A percentile compares a stretch with the other conserved stretches of the same genome.
phyloP scores from a whole-genome alignment of 2,113 vertebrate genomes.

The Leucopsar rothschildi region DNA sequence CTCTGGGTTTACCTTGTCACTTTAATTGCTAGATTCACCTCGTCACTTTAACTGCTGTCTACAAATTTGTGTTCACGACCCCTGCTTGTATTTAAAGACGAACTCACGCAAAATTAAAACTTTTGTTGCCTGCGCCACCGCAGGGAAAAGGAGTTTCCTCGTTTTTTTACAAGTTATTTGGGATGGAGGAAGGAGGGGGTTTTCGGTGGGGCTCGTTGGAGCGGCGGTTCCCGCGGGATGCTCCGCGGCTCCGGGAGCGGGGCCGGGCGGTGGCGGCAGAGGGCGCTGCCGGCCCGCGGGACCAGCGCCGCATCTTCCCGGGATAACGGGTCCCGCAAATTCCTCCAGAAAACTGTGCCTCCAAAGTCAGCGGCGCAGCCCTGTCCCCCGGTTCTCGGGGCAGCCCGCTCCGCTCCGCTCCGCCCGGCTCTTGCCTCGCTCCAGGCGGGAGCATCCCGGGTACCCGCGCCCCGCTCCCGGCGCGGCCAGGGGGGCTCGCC shows the following conservation, averaged over 20 bases:
- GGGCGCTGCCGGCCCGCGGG: conserved; percentile 49
- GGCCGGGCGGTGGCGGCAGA: conserved; percentile 34
- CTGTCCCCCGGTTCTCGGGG: not conserved
- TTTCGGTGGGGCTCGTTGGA: not conserved
- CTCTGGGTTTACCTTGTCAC: not conserved
- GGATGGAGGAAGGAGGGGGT: too few species aligned
- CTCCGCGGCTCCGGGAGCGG: not conserved
- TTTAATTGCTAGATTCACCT: not conserved
- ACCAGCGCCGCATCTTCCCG: not conserved
- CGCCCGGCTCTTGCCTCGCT: too few species aligned
- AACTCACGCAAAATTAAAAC: not conserved
- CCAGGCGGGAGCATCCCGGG: not conserved
- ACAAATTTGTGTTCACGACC: fast-evolving
- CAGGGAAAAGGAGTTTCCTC: not conserved
- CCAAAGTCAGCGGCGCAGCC: not conserved
- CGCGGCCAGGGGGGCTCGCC: not conserved
- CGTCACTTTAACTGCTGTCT: not conserved
- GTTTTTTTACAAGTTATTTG: not conserved
- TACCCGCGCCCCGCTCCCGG: not conserved
- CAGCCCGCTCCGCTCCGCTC: not conserved
- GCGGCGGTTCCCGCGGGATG: not conserved
- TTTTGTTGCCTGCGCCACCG: not conserved
- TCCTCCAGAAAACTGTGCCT: not conserved
- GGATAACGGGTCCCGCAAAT: not conserved
- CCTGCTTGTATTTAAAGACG: fast-evolving